phyloP scores from a whole-genome alignment of 2,888 invertebrate genomes.

The Axea sp. region DNA sequence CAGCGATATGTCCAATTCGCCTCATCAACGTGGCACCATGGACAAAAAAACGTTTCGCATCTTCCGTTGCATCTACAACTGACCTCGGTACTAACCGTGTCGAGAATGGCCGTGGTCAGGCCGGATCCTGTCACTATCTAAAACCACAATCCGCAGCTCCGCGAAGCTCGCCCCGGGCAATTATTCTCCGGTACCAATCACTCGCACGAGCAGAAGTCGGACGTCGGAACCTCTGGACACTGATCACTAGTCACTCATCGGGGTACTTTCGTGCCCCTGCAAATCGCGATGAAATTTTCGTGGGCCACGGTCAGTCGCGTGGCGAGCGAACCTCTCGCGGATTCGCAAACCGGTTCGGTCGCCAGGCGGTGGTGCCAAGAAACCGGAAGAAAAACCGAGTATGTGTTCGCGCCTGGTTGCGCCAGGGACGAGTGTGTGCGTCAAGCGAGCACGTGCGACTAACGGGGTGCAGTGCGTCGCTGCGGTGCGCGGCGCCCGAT shows the following conservation, averaged over 20 bases:
- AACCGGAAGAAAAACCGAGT: not conserved
- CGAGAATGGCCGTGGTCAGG: conserved; percentile 80
- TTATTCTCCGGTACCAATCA: conserved; percentile 27
- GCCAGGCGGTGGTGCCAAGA: not conserved
- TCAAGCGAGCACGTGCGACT: conserved; percentile 75
- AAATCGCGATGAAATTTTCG: too few species aligned
- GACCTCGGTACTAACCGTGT: conserved; percentile 74
- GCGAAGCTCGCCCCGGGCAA: conserved; percentile 42
- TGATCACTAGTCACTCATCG: conserved; percentile 23
- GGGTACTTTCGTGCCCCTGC: not conserved
- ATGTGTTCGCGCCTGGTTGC: conserved; percentile 62
- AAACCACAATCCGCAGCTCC: conserved; percentile 75
- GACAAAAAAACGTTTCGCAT: too few species aligned
- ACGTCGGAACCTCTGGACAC: conserved; percentile 7
- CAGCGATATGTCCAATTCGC: too few species aligned
- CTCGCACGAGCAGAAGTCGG: conserved; percentile 7
- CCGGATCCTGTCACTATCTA: conserved; percentile 78
- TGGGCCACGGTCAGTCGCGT: not conserved
- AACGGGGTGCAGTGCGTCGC: conserved; percentile 78
- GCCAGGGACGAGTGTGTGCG: conserved; percentile 62
- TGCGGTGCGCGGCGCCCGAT: conserved; percentile 78
- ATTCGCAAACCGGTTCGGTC: not conserved
- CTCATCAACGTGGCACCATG: too few species aligned
- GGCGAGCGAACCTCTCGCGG: not conserved
- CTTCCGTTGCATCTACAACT: too few species aligned